Conservation (phyloP, 1,140 invertebrate species). For the Pachypeltis micranthus region DNA sequence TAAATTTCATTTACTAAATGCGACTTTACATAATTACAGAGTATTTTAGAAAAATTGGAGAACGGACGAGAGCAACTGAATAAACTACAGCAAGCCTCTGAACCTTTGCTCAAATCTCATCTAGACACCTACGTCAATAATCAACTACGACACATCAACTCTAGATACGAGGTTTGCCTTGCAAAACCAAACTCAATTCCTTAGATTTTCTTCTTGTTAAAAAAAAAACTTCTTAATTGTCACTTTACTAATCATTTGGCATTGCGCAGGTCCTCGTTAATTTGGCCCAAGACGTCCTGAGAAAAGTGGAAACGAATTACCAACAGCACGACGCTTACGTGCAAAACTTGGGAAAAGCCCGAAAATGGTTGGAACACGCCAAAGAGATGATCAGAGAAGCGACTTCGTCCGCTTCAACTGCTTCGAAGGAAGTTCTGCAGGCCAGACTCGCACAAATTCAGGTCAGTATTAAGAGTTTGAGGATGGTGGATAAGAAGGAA, state of each 20-base stretch:
- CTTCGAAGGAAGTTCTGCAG: slow-evolving; percentile 72
- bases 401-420: slow-evolving; percentile 54
- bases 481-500: no score
- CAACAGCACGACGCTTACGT: slow-evolving; percentile 80
- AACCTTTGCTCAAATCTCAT: slow-evolving; percentile 65
- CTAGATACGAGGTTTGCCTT: slow-evolving; percentile 72
- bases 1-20: no score
- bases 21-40: no score
- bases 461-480: slow-evolving; percentile 28
- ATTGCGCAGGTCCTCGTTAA: slow-evolving; percentile 57
- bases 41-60: slow-evolving; percentile 60
- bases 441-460: slow-evolving; percentile 56
- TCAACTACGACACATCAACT: slow-evolving; percentile 79
- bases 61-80: slow-evolving; percentile 76
- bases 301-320: slow-evolving; percentile 81
- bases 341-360: slow-evolving; percentile 62
- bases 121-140: slow-evolving; percentile 83
- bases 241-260: not conserved
- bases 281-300: slow-evolving; percentile 81
- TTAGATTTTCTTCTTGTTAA: slow-evolving; percentile 1
- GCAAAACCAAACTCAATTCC: not conserved
- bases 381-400: slow-evolving; percentile 70
- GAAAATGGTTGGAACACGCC: slow-evolving; percentile 78
- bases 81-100: slow-evolving; percentile 65
- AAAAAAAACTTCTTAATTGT: not conserved